A percentile compares a stretch with the other conserved stretches of the same genome.
These are phyloP conservation scores for Zaprionus camerounensis DNA, from an alignment of 1,140 invertebrate species.

Conservation along the genomic window DNA sequence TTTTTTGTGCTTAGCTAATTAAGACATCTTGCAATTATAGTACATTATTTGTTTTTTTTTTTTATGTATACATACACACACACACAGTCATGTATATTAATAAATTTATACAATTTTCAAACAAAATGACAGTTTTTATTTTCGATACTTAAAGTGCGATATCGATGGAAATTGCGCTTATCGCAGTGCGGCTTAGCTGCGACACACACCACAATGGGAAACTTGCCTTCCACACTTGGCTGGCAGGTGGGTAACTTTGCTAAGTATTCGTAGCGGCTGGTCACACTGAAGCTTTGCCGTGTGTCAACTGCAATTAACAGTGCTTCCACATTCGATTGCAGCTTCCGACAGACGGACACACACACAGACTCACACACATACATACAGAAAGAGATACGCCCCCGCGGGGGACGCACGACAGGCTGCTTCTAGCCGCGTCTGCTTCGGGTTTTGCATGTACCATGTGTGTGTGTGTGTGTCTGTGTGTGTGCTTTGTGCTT, in stretches of 20 bases:
- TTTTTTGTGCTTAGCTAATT: conserved; percentile 47
- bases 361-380: conserved; percentile 10
- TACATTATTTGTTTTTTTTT: conserved; percentile 56
- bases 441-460: conserved; percentile 18
- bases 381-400: conserved; percentile 9
- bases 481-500: neutral
- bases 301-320: conserved; percentile 36
- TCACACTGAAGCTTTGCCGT: conserved; percentile 25
- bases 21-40: conserved; percentile 46
- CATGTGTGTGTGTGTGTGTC: neutral
- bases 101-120: conserved; percentile 70
- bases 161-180: neutral
- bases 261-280: neutral
- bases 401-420: neutral
- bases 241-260: neutral
- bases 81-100: conserved; percentile 60
- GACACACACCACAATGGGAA: neutral
- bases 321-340: conserved; percentile 25
- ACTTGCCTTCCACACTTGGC: conserved; percentile 6
- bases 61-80: conserved; percentile 34
- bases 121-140: neutral
- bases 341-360: conserved; percentile 30
- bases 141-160: too few species aligned
- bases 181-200: conserved; percentile 2
- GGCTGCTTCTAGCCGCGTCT: conserved; percentile 45